Conservation (phyloP, 2,113 vertebrate species). For the Ameiurus melas region DNA sequence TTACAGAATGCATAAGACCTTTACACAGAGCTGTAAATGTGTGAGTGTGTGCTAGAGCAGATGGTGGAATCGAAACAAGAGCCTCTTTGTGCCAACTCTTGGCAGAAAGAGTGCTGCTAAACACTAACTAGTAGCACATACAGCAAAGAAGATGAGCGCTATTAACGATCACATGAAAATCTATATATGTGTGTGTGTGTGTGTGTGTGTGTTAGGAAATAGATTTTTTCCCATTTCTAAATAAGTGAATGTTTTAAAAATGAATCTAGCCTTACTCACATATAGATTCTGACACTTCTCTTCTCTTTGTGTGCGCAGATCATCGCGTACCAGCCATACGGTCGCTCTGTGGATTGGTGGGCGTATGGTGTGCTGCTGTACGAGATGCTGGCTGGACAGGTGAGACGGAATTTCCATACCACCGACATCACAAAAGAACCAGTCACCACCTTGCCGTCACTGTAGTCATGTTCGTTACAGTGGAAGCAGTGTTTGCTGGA, state of each 20-base stretch:
- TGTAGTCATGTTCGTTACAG: neutral
- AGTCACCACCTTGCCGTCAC: neutral
- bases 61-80: conserved; percentile 29
- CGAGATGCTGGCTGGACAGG: conserved; percentile 97
- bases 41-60: conserved; percentile 26
- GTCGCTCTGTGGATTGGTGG: conserved; percentile 97
- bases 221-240: neutral
- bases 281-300: neutral
- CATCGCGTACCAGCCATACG: conserved; percentile 95
- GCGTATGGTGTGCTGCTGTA: conserved; percentile 94
- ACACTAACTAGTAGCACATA: neutral
- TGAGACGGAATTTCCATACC: conserved; percentile 60
- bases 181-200: neutral
- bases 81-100: neutral
- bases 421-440: neutral
- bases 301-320: conserved; percentile 73
- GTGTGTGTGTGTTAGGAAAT: neutral
- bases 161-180: neutral
- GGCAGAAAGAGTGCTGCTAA: neutral
- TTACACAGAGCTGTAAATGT: neutral
- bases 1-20: neutral
- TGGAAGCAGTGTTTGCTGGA: neutral
- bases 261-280: neutral
- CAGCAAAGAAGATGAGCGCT: neutral
- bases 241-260: neutral